These are phyloP conservation scores for Cylas formicarius DNA, from an alignment of 1,140 invertebrate species.

Conservation along the genomic window DNA sequence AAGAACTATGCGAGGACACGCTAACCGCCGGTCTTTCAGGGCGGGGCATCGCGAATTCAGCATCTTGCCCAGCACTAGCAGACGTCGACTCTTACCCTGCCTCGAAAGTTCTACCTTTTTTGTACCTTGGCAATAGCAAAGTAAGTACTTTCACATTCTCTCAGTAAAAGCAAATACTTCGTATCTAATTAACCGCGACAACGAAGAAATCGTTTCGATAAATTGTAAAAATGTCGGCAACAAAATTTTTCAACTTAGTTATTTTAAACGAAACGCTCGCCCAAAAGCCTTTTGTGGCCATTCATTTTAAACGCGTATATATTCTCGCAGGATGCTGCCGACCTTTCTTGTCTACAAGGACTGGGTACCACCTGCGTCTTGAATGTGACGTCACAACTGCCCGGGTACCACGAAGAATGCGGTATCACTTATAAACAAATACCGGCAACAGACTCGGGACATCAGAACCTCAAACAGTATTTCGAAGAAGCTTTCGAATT, in stretches of 20 bases:
- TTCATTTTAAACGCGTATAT: background rate
- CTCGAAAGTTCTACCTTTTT: conserved; percentile 76
- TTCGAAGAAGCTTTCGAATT: conserved; percentile 87
- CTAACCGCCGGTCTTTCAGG: conserved; percentile 42
- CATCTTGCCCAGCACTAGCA: conserved; percentile 39
- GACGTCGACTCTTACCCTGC: conserved; percentile 72
- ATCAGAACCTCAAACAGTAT: conserved; percentile 87
- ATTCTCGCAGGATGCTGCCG: conserved; percentile 57
- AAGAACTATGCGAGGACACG: conserved; percentile 57
- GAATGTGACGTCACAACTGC: conserved; percentile 75
- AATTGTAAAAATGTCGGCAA: too few relatives aligned
- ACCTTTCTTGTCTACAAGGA: conserved; percentile 58
- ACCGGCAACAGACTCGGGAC: conserved; percentile 75
- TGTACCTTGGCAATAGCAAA: conserved; percentile 79
- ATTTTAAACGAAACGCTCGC: too few relatives aligned
- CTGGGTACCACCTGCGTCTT: conserved; percentile 69
- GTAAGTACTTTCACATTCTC: too few relatives aligned
- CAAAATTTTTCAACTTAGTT: too few relatives aligned
- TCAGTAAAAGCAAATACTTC: too few relatives aligned
- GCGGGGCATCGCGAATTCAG: conserved; percentile 35
- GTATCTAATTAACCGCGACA: too few relatives aligned
- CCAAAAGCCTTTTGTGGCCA: too few relatives aligned
- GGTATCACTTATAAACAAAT: conserved; percentile 76
- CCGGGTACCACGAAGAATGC: conserved; percentile 59
- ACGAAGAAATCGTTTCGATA: too few relatives aligned